phyloP scores from a whole-genome alignment of 2,113 vertebrate species.

The Poeciliopsis turrubarensis region DNA sequence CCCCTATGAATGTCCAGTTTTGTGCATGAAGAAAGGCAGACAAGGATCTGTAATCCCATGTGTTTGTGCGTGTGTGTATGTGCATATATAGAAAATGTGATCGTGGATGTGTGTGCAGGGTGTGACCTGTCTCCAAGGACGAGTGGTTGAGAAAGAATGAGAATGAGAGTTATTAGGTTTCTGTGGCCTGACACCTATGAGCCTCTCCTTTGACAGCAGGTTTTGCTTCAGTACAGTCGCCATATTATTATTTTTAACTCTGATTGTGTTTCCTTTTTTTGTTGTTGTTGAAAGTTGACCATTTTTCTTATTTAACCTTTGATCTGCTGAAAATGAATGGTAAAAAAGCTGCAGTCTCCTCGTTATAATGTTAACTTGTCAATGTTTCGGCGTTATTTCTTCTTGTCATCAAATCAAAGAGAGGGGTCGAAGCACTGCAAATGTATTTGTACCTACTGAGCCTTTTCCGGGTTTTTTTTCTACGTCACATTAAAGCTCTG shows the following conservation, averaged over 20 bases:
- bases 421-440: too few relatives aligned
- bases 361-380: too few relatives aligned
- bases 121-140: constrained; percentile 32
- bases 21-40: constrained; percentile 39
- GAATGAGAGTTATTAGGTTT: neutral
- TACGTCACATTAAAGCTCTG: too few relatives aligned
- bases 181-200: neutral
- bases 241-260: too few relatives aligned
- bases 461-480: too few relatives aligned
- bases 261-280: too few relatives aligned
- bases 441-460: too few relatives aligned
- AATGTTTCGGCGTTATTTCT: too few relatives aligned
- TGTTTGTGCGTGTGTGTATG: constrained; percentile 18
- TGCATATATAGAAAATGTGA: constrained; percentile 36
- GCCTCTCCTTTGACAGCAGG: neutral
- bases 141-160: constrained; percentile 2
- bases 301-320: too few relatives aligned
- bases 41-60: constrained; percentile 26
- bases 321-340: too few relatives aligned
- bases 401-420: neutral
- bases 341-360: too few relatives aligned
- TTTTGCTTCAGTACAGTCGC: neutral
- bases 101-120: constrained; percentile 31
- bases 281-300: too few relatives aligned
- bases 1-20: constrained; percentile 52